phyloP scores from a whole-genome alignment of 2,113 vertebrate species.

The Ptychochromis oligacanthus region DNA sequence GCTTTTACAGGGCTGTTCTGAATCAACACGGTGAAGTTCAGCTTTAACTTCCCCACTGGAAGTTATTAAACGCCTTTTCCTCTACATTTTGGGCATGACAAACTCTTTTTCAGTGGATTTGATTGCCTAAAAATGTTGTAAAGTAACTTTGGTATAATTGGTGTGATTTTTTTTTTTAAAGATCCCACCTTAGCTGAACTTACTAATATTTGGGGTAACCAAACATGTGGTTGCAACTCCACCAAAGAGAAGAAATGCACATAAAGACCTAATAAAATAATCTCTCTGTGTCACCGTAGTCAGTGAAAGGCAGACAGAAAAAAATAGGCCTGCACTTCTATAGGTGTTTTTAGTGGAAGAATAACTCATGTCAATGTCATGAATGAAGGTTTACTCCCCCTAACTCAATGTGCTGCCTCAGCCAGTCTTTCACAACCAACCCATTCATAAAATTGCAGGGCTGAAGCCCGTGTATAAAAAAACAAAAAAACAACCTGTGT shows the following conservation, averaged over 20 bases:
- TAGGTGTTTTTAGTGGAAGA: conserved; percentile 35
- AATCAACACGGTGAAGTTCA: conserved; percentile 58
- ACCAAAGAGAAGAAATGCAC: not conserved
- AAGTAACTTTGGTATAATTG: not conserved
- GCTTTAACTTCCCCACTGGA: conserved; percentile 61
- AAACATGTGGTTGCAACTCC: not conserved
- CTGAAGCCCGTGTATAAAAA: conserved; percentile 44
- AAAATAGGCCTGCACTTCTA: conserved; percentile 3
- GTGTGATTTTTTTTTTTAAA: not conserved
- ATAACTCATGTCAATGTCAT: conserved; percentile 55
- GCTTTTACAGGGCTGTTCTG: conserved; percentile 60
- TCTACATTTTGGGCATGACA: not conserved
- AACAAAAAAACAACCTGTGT: conserved; percentile 5
- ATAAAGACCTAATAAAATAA: not conserved
- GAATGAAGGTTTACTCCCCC: conserved; percentile 79
- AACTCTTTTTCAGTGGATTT: conserved; percentile 20
- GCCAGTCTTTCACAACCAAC: conserved; percentile 81
- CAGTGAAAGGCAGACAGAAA: not conserved
- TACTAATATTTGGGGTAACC: not conserved
- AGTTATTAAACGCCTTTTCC: conserved; percentile 45
- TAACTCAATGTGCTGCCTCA: conserved; percentile 78
- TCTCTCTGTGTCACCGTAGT: not conserved
- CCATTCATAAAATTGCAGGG: conserved; percentile 84
- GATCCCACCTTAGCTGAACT: not conserved
- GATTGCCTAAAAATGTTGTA: not conserved